These are phyloP conservation scores for Cantharis lateralis DNA, from an alignment of 2,888 invertebrate genomes.

Conservation along the genomic window DNA sequence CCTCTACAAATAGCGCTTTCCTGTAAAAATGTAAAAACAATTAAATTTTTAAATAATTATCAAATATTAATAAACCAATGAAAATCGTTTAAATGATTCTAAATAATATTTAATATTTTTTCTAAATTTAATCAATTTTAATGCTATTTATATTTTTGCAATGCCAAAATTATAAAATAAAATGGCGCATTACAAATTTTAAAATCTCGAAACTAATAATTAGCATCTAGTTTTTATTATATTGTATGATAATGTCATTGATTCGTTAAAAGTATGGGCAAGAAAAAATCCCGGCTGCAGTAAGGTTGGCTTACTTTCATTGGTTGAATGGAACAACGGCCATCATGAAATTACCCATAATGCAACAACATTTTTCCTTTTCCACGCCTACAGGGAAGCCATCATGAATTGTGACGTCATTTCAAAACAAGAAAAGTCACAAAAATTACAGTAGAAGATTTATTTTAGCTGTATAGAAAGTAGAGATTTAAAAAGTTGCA, in stretches of 20 bases:
- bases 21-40: not conserved
- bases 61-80: no score
- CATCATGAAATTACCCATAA: slow-evolving; percentile 17
- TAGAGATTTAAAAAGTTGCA: no score
- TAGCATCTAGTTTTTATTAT: not conserved
- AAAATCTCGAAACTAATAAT: not conserved
- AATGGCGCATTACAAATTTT: not conserved
- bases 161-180: no score
- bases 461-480: not conserved
- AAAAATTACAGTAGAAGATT: not conserved
- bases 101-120: no score
- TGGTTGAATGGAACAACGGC: slow-evolving; percentile 7
- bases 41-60: not conserved
- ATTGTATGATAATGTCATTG: not conserved
- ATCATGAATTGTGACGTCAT: slow-evolving; percentile 26
- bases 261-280: not conserved
- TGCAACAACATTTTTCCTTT: not conserved
- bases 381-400: slow-evolving; percentile 24
- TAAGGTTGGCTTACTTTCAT: not conserved
- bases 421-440: not conserved
- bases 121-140: no score
- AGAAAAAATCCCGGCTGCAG: not conserved
- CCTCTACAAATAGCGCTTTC: not conserved
- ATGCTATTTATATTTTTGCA: no score
- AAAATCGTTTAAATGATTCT: no score